Evolutionary conservation across 2,888 invertebrate genomes (phyloP).

Genomic region (Siphlonurus alternatus): DNA sequence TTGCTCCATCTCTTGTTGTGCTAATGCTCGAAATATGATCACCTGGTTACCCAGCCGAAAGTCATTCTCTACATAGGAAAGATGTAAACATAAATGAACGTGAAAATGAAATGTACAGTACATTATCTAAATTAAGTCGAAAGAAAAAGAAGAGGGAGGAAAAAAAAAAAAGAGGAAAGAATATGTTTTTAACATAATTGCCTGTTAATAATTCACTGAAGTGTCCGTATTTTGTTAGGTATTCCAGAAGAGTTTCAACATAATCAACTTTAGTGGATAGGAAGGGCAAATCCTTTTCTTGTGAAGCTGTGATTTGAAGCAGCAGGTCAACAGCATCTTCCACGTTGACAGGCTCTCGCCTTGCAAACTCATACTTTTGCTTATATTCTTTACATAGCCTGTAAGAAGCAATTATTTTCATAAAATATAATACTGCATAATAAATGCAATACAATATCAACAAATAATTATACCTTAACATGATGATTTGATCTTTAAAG

Average conservation of each 20-base stretch:
- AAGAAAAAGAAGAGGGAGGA: no score
- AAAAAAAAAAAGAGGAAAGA: no score
- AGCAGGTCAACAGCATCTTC: neutral
- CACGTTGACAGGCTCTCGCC: neutral
- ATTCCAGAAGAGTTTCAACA: slow-evolving; percentile 1
- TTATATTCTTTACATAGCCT: neutral
- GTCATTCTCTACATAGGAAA: neutral
- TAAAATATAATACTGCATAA: no score
- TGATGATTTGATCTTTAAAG: no score
- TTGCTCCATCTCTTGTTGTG: neutral
- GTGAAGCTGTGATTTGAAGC: neutral
- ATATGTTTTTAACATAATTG: no score
- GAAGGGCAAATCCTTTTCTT: neutral
- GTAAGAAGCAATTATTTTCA: neutral
- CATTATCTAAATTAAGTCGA: neutral
- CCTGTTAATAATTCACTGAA: neutral
- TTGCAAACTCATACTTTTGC: neutral
- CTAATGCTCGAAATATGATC: neutral
- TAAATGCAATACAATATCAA: no score
- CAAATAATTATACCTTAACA: no score
- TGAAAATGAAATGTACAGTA: neutral
- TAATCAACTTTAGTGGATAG: neutral
- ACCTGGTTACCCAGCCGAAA: neutral
- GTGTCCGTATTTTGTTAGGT: neutral
- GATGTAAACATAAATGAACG: neutral